Conservation (phyloP, 2,113 vertebrate genomes). For the Perca flavescens region DNA sequence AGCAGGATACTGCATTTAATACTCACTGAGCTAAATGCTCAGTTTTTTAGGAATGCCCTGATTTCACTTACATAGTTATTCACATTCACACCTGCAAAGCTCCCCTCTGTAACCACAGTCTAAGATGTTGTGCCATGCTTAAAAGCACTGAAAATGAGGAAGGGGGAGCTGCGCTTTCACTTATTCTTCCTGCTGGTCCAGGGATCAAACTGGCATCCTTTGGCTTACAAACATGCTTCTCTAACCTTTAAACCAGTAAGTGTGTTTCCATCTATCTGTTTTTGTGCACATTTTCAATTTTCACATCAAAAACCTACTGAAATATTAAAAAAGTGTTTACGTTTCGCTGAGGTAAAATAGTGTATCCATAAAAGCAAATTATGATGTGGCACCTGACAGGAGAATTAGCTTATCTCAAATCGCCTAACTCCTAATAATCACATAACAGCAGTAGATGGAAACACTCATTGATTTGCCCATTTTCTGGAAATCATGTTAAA, state of each 20-base stretch:
- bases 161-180: background rate
- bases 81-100: slow-evolving; percentile 1
- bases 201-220: background rate
- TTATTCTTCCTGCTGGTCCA: background rate
- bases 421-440: too few relatives aligned
- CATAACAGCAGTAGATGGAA: background rate
- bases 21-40: background rate
- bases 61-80: background rate
- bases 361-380: background rate
- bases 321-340: background rate
- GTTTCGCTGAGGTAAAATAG: background rate
- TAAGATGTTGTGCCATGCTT: background rate
- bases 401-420: too few relatives aligned
- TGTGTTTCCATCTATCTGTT: background rate
- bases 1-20: background rate
- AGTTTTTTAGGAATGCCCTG: background rate
- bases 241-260: background rate
- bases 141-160: background rate
- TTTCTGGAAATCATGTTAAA: background rate
- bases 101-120: background rate
- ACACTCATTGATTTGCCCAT: background rate
- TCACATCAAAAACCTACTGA: background rate
- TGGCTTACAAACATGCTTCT: background rate
- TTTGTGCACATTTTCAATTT: slow-evolving; percentile 5
- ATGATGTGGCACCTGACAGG: too few relatives aligned